Evolutionary conservation across 2,113 vertebrate genomes (phyloP).

Genomic region (Antechinus stuartii): DNA sequence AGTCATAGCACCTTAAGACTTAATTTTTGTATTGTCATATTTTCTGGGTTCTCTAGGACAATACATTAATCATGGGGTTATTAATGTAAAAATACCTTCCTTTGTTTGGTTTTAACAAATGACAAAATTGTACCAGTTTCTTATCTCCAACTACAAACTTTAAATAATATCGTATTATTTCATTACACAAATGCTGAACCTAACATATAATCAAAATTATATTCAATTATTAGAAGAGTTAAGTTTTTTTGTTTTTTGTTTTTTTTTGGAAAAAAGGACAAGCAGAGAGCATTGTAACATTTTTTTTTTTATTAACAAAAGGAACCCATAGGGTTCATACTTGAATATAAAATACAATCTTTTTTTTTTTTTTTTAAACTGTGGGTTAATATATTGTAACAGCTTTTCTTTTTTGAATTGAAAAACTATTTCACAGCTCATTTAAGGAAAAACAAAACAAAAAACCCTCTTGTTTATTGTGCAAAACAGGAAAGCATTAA

Average conservation of each 20-base stretch:
- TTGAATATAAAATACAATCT: conserved; percentile 88
- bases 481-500: conserved; percentile 79
- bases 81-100: background rate
- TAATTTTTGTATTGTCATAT: background rate
- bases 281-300: background rate
- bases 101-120: background rate
- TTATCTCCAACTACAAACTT: background rate
- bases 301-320: conserved; percentile 86
- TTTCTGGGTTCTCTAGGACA: background rate
- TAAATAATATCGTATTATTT: background rate
- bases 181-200: background rate
- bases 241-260: no score
- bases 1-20: background rate
- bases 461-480: conserved; percentile 81
- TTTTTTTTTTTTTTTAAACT: conserved; percentile 66
- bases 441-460: conserved; percentile 79
- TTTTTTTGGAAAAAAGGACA: background rate
- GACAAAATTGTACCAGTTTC: background rate
- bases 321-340: conserved; percentile 87
- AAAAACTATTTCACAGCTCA: conserved; percentile 82
- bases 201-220: background rate
- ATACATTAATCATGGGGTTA: background rate
- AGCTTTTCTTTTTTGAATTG: conserved; percentile 72
- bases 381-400: conserved; percentile 78
- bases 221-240: background rate